A percentile compares a stretch with the other conserved stretches of the same genome.
Evolutionary conservation across 1,140 invertebrate species (phyloP).

Genomic region (Prorops nasuta): DNA sequence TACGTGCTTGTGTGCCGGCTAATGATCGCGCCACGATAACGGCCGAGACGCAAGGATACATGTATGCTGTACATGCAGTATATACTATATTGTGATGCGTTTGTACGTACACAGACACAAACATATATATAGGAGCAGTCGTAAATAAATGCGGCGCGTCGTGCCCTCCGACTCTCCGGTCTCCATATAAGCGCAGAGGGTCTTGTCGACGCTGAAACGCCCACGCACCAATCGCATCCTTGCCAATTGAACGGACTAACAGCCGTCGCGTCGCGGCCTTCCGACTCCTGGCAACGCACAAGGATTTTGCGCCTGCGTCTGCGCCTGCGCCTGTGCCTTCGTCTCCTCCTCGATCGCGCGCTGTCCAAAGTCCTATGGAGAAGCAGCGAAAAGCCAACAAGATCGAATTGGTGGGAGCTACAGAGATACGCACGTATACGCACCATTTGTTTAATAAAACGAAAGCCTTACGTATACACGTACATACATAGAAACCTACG

Average conservation of each 20-base stretch:
- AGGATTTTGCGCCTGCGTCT: too few species aligned
- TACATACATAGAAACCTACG: too few species aligned
- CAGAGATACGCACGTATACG: too few species aligned
- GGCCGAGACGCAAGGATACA: constrained; percentile 1
- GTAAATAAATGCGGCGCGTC: constrained; percentile 21
- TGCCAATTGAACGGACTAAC: too few species aligned
- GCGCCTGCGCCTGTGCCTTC: neutral
- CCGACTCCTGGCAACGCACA: too few species aligned
- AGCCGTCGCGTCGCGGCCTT: too few species aligned
- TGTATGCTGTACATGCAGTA: neutral
- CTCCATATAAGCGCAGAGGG: constrained; percentile 6
- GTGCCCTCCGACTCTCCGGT: constrained; percentile 2
- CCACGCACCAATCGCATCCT: constrained; percentile 4
- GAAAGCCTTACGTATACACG: too few species aligned
- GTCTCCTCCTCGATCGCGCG: neutral
- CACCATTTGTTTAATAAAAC: too few species aligned
- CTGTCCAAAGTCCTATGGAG: too few species aligned
- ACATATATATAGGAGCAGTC: too few species aligned
- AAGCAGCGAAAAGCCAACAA: too few species aligned
- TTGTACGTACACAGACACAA: neutral
- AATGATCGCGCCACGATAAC: constrained; percentile 15
- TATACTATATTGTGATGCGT: constrained; percentile 3
- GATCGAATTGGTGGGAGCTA: too few species aligned
- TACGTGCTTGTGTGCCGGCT: constrained; percentile 1
- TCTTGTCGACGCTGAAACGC: constrained; percentile 9